Evolutionary conservation across 2,888 invertebrate genomes (phyloP), one percentile per base, ranked within the genome.

Genomic region (Troilus luridus): DNA sequence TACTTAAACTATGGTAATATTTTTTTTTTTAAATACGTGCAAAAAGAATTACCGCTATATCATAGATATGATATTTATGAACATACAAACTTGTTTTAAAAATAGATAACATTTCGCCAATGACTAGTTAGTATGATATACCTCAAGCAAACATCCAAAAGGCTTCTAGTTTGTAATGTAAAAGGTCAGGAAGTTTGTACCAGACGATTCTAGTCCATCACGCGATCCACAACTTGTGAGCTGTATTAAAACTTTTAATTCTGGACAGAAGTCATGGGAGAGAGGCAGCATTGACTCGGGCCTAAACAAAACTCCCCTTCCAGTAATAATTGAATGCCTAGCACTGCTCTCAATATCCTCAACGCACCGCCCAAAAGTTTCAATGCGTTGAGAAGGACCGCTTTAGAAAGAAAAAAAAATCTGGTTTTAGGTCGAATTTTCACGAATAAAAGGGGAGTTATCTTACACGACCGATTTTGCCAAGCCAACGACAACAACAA

Each of bases 121-220:
- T 7, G 2, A 14, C 10, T 14, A 21, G 24, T 64, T 24, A 77
- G 1, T 72, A 27, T 27, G 17, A 17, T 77, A 41, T 77, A 7
- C 27, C 72, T 77, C 41, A 17, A 77, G 41, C 14, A 77, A 77
- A 77, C 72, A 77, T 12, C 72, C 27, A 17, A 24, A 67, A 41
- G 27, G 27, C 72, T 41, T 77, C 19, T 41, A 41, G 41, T 77
- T 77, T 27, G 72, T 77, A 77, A 77, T 77, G 14, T 27, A 17
- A 77, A 77, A 77, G 72, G 72, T 85, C 85, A 58, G 56, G 56
- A 85, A 56, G 85, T 85, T 85, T 85, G 85, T 85, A 85, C 85
- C 85, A 54, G 85, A 54, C 56, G 56, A 58, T 85, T 85, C 85
- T 56, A 21, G 54, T 56, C 41, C 14, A 85, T 85, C 56, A 85